Evolutionary conservation across 2,113 vertebrate genomes (phyloP), one percentile per base, ranked within the genome.

Genomic region (Ceyx melanurus): DNA sequence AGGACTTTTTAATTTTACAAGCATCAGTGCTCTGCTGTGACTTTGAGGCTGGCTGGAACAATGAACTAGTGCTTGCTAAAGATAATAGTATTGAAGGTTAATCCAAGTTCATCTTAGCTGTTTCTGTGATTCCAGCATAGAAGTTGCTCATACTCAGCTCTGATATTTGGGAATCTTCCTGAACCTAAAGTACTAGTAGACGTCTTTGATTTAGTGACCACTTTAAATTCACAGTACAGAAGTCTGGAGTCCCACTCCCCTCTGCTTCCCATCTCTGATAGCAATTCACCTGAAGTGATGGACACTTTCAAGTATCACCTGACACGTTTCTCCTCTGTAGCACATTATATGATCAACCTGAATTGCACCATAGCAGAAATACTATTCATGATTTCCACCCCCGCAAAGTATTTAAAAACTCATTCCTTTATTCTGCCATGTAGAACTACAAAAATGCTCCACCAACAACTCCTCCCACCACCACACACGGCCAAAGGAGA

Each of bases 271-370:
- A 10, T 0, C 2, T 72, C 33, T 31, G 22, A n/a, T 0, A 22
- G 15, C 12, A 82, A 75, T 22, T 50, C 13, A 40, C 9, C 28
- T 19, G 31, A 37, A 0, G 0, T 3, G 7, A 9, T 6, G 5
- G 40, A 53, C 7, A 2, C n/a, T 19, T 50, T 22, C 42, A 45
- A 35, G 31, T 5, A 79, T 11, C 45, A 43, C 9, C 14, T 26
- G 46, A 3, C 35, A 37, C 4, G 0, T 25, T 67, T 42, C 62
- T 73, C 14, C 12, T 89, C 70, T 54, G 80, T 42, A 72, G 64
- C 42, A 61, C 15, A 6, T 31, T 72, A 60, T 73, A 13, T 61
- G 37, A 57, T 29, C 72, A 75, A 50, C 29, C 6, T 71, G 33
- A 83, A 64, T 12, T 74, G 13, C 37, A 46, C 28, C 23, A 66